Evolutionary conservation across 1,140 invertebrate genomes (phyloP).

Genomic region (Stegodyphus mimosarum): DNA sequence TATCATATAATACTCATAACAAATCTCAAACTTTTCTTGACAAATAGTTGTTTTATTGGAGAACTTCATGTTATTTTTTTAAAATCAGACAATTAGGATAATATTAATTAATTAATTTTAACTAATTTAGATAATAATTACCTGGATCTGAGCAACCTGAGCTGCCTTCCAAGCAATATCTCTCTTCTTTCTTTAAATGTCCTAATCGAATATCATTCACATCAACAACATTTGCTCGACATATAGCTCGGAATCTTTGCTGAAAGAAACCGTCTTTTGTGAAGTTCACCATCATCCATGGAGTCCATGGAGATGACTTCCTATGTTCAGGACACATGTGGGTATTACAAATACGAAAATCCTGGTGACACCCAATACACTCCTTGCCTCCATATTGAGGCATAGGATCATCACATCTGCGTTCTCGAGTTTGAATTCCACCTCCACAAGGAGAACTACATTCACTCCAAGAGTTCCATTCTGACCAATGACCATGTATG

Average conservation of each 20-base stretch:
- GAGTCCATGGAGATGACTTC: conserved; percentile 79
- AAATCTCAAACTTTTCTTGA: neutral
- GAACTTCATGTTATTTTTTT: no score
- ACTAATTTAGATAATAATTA: conserved; percentile 18
- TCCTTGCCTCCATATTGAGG: conserved; percentile 52
- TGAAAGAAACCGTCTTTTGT: conserved; percentile 75
- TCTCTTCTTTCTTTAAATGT: conserved; percentile 81
- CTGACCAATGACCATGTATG: conserved; percentile 64
- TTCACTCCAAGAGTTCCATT: conserved; percentile 68
- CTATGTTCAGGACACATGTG: conserved; percentile 77
- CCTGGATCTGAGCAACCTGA: conserved; percentile 68
- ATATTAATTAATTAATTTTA: no score
- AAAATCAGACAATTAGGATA: no score
- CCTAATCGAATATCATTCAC: conserved; percentile 74
- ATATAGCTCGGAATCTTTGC: conserved; percentile 80
- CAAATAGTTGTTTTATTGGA: no score
- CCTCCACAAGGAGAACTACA: conserved; percentile 67
- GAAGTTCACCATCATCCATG: conserved; percentile 75
- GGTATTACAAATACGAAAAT: conserved; percentile 78
- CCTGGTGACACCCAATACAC: conserved; percentile 76
- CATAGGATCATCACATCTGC: conserved; percentile 74
- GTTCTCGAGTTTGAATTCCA: conserved; percentile 67
- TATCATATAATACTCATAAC: no score
- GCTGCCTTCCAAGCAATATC: conserved; percentile 77
- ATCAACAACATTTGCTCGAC: conserved; percentile 80